phyloP scores from a whole-genome alignment of 2,113 vertebrate species.

The Anguilla rostrata region DNA sequence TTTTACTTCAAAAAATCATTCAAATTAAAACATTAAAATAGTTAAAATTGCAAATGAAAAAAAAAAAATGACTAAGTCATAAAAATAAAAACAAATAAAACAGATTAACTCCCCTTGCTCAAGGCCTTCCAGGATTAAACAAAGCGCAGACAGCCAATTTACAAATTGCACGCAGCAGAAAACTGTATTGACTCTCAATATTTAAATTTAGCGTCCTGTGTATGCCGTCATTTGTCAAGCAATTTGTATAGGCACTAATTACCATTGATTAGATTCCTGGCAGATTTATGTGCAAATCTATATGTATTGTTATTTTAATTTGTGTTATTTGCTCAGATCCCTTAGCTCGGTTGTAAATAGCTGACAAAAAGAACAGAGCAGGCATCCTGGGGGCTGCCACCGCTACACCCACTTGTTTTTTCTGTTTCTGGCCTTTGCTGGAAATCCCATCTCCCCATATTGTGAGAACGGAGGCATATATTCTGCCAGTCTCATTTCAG shows the following conservation, averaged over 20 bases:
- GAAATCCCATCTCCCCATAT: constrained; percentile 45
- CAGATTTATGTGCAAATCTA: constrained; percentile 46
- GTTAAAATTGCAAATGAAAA: background rate
- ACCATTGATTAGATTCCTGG: constrained; percentile 47
- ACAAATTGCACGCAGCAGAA: background rate
- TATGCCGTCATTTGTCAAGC: constrained; percentile 49
- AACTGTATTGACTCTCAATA: background rate
- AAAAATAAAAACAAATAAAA: background rate
- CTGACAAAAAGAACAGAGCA: constrained; percentile 49
- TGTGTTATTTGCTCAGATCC: constrained; percentile 50
- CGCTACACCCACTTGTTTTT: constrained; percentile 40
- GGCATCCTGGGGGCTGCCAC: constrained; percentile 28
- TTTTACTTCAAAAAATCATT: no score
- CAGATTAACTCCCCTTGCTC: background rate
- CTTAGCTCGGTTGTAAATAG: constrained; percentile 31
- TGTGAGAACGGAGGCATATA: constrained; percentile 49
- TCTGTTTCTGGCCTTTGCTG: constrained; percentile 30
- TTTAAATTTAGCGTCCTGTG: background rate
- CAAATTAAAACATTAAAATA: background rate
- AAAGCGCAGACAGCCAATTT: background rate
- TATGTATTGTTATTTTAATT: constrained; percentile 57
- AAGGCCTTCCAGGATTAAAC: background rate
- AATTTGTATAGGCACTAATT: constrained; percentile 48
- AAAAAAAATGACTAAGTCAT: background rate
- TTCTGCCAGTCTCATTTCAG: constrained; percentile 52